A percentile compares a stretch with the other conserved stretches of the same genome.
Evolutionary conservation across 2,797 vertebrate species (phyloP).

Genomic region (Poecilia gillii): DNA sequence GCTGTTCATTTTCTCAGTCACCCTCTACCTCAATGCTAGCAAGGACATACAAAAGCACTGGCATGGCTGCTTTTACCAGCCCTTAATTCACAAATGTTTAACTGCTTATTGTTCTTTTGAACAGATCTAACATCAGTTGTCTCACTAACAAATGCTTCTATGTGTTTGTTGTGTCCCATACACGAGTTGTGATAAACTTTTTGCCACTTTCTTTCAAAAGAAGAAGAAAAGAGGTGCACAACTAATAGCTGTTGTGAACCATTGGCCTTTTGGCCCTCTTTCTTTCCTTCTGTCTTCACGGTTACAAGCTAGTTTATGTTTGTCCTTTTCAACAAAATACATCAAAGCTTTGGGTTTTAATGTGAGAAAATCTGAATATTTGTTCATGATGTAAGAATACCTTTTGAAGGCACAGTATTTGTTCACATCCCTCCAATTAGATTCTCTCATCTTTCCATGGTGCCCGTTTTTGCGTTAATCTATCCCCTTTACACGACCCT

Average conservation of each 20-base stretch:
- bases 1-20: constrained; percentile 70
- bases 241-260: constrained; percentile 2
- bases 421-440: constrained; percentile 63
- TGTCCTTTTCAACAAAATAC: background rate
- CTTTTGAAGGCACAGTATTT: constrained; percentile 45
- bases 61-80: constrained; percentile 32
- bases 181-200: background rate
- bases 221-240: background rate
- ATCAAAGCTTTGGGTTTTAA: background rate
- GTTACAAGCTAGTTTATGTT: background rate
- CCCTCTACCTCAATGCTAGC: constrained; percentile 22
- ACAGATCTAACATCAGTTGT: no score
- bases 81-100: constrained; percentile 29
- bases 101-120: no score
- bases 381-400: background rate
- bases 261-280: background rate
- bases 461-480: constrained; percentile 70
- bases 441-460: constrained; percentile 57
- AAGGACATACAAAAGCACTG: constrained; percentile 48
- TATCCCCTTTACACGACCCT: constrained; percentile 80
- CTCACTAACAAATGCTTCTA: background rate
- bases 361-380: constrained; percentile 40
- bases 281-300: background rate
- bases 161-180: background rate
- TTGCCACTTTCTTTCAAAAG: background rate